phyloP scores from a whole-genome alignment of 2,888 invertebrate genomes.

The Glaucopsyche alexis region DNA sequence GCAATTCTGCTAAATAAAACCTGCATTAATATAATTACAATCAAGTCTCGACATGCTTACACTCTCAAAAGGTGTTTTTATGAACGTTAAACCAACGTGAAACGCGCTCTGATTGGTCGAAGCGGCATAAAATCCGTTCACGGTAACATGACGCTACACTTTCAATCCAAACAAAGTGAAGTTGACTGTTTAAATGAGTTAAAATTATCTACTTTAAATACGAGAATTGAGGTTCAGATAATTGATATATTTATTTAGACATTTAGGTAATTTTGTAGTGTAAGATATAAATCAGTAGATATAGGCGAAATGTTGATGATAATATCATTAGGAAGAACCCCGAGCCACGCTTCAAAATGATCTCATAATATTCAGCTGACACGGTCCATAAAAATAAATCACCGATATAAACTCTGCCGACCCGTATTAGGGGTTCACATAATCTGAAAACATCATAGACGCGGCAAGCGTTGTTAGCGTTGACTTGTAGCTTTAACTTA shows the following conservation, averaged over 20 bases:
- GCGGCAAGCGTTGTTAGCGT: slow-evolving; percentile 44
- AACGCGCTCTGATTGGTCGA: too few species aligned
- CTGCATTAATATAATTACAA: too few species aligned
- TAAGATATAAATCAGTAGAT: not conserved
- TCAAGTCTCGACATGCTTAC: too few species aligned
- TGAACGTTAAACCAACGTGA: too few species aligned
- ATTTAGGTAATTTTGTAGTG: not conserved
- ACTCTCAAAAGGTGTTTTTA: too few species aligned
- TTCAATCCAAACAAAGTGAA: too few species aligned
- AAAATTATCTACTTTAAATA: too few species aligned
- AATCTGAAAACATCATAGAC: slow-evolving; percentile 57
- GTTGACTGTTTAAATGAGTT: too few species aligned
- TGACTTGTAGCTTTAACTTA: slow-evolving; percentile 52
- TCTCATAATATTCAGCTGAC: slow-evolving; percentile 27
- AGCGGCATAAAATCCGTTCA: too few species aligned
- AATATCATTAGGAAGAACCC: slow-evolving; percentile 5
- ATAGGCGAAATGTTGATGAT: not conserved
- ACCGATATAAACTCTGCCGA: slow-evolving; percentile 42
- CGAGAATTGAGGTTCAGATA: too few species aligned
- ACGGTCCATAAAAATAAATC: slow-evolving; percentile 40
- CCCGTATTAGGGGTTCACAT: slow-evolving; percentile 49
- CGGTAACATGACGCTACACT: too few species aligned
- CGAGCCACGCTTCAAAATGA: not conserved
- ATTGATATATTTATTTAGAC: not conserved
- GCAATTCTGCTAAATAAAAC: too few species aligned